A percentile compares a stretch with the other conserved stretches of the same genome.
Evolutionary conservation across 2,797 vertebrate species (phyloP).

Genomic region (Diceros bicornis): DNA sequence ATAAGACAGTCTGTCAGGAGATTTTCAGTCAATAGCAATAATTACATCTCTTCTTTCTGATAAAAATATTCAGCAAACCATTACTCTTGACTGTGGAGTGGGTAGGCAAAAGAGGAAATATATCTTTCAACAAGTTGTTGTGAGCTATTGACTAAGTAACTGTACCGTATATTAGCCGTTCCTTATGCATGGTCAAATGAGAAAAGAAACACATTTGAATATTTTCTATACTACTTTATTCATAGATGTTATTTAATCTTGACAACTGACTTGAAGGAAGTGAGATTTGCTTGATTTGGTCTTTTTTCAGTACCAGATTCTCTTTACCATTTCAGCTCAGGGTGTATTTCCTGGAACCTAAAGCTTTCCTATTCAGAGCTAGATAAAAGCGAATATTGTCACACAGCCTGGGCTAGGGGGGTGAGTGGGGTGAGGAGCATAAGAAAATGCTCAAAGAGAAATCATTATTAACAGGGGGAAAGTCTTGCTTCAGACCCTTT

Average conservation of each 20-base stretch:
- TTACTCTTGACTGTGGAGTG: slow-evolving; percentile 61
- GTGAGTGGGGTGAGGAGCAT: background rate
- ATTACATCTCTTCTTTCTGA: slow-evolving; percentile 66
- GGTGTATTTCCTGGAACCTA: background rate
- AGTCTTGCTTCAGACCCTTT: background rate
- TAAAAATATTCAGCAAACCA: slow-evolving; percentile 1
- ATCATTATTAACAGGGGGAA: background rate
- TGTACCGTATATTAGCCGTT: background rate
- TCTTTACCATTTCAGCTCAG: background rate
- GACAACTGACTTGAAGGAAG: background rate
- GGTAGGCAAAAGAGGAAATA: background rate
- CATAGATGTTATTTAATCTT: background rate
- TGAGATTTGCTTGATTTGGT: background rate
- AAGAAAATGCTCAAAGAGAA: background rate
- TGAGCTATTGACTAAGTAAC: background rate
- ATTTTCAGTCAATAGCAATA: slow-evolving; percentile 74
- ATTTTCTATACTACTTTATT: slow-evolving; percentile 8
- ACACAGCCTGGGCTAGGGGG: background rate
- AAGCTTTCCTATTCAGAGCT: background rate
- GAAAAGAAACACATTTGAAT: background rate
- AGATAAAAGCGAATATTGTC: background rate
- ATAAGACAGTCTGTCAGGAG: slow-evolving; percentile 57
- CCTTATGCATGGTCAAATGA: background rate
- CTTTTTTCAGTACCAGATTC: background rate
- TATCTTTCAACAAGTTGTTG: background rate